A percentile compares a stretch with the other conserved stretches of the same genome.
These are phyloP conservation scores for Calephelis perditalis DNA, from an alignment of 2,888 invertebrate genomes.

Conservation along the genomic window DNA sequence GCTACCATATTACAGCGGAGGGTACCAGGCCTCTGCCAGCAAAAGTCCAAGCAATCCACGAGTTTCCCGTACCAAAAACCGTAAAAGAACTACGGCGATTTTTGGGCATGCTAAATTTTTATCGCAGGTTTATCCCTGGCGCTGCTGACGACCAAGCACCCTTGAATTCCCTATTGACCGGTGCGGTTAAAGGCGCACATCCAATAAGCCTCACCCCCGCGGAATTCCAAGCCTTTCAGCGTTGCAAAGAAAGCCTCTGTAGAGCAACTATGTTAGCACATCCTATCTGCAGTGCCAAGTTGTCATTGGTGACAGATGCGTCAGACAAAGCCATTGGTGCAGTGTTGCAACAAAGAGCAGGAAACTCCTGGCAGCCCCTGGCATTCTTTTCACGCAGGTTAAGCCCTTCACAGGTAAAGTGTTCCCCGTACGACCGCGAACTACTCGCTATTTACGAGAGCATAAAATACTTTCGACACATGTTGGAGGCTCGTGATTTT, in stretches of 20 bases:
- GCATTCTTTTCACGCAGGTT: too few relatives aligned
- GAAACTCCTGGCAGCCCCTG: too few relatives aligned
- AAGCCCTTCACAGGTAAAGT: background rate
- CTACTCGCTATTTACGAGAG: conserved; percentile 1
- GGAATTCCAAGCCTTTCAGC: conserved; percentile 29
- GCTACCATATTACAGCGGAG: conserved; percentile 27
- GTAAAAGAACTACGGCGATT: conserved; percentile 22
- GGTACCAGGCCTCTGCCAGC: conserved; percentile 25
- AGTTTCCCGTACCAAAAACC: conserved; percentile 22
- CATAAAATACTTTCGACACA: background rate
- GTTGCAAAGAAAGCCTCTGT: conserved; percentile 34
- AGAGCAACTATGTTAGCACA: conserved; percentile 40
- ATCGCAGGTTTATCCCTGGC: conserved; percentile 23
- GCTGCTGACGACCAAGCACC: conserved; percentile 22
- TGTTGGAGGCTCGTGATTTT: conserved; percentile 1
- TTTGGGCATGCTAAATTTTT: conserved; percentile 27
- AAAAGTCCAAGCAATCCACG: conserved; percentile 16
- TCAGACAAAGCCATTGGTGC: conserved; percentile 31
- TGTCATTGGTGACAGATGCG: conserved; percentile 43
- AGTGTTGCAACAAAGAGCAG: too few relatives aligned
- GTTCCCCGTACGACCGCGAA: conserved; percentile 2
- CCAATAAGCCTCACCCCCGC: conserved; percentile 9
- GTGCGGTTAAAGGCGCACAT: conserved; percentile 10
- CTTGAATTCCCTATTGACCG: conserved; percentile 11
- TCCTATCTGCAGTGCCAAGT: conserved; percentile 34